phyloP scores from a whole-genome alignment of 1,140 invertebrate species.

The Samia ricini region DNA sequence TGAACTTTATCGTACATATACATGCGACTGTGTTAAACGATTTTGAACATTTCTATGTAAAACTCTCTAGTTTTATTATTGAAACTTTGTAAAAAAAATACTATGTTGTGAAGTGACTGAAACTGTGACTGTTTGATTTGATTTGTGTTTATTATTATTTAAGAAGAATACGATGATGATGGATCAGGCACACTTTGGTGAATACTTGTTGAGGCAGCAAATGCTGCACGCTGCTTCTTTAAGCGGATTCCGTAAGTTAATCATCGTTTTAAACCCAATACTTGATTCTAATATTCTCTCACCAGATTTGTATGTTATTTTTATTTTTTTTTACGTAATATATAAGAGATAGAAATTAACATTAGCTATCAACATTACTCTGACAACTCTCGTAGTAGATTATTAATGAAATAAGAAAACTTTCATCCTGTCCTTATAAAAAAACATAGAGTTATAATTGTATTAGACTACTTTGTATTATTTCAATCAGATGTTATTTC shows the following conservation, averaged over 20 bases:
- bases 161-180: conserved; percentile 58
- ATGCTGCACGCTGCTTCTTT: conserved; percentile 70
- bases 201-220: conserved; percentile 70
- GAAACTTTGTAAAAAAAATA: conserved; percentile 15
- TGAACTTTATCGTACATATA: conserved; percentile 24
- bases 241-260: conserved; percentile 63
- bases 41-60: conserved; percentile 24
- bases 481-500: too few species aligned
- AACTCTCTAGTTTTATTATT: conserved; percentile 18
- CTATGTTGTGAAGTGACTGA: conserved; percentile 54
- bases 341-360: too few species aligned
- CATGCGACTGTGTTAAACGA: conserved; percentile 17
- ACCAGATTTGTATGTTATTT: too few species aligned
- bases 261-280: neutral
- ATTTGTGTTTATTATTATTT: conserved; percentile 23
- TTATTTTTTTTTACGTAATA: too few species aligned
- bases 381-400: too few species aligned
- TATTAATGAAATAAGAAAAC: too few species aligned
- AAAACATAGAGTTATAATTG: too few species aligned
- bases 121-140: conserved; percentile 28
- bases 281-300: too few species aligned
- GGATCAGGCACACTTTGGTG: conserved; percentile 70
- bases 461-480: too few species aligned
- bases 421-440: too few species aligned
- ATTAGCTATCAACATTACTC: too few species aligned